phyloP scores from a whole-genome alignment of 2,888 invertebrate genomes.

The Drepanosiphum platanoidis region DNA sequence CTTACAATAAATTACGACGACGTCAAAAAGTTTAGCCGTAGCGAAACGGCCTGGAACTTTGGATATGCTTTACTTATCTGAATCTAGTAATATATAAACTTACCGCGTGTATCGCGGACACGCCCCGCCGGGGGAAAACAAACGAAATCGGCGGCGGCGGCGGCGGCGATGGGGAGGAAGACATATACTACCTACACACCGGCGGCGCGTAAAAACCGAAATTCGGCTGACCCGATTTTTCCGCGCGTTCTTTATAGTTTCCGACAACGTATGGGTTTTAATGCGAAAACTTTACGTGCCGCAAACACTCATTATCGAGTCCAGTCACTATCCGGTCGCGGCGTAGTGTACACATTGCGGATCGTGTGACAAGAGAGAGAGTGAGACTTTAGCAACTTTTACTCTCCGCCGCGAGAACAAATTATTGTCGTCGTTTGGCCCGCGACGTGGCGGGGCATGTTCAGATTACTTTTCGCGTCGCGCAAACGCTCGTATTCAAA shows the following conservation, averaged over 20 bases:
- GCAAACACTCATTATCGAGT: slow-evolving; percentile 45
- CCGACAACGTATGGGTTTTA: slow-evolving; percentile 1
- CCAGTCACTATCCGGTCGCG: slow-evolving; percentile 15
- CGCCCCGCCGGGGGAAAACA: too few species aligned
- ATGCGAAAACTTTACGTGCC: slow-evolving; percentile 34
- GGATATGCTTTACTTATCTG: slow-evolving; percentile 54
- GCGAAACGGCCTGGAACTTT: slow-evolving; percentile 43
- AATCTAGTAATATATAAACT: slow-evolving; percentile 44
- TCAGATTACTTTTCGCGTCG: not conserved
- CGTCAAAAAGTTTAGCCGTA: slow-evolving; percentile 54
- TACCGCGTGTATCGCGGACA: not conserved
- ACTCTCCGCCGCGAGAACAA: not conserved
- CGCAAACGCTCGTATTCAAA: not conserved
- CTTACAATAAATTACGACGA: slow-evolving; percentile 49
- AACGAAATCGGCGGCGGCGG: too few species aligned
- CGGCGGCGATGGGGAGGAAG: not conserved
- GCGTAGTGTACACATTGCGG: slow-evolving; percentile 12
- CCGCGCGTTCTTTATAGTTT: slow-evolving; percentile 6
- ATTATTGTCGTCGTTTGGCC: not conserved
- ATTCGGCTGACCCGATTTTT: slow-evolving; percentile 34
- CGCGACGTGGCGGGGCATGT: not conserved
- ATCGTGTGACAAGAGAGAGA: slow-evolving; percentile 9
- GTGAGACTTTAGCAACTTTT: slow-evolving; percentile 15
- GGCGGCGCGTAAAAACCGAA: slow-evolving; percentile 16
- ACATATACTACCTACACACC: not conserved